Conservation (phyloP, 2,797 vertebrate species). For the Knipowitschia caucasica region DNA sequence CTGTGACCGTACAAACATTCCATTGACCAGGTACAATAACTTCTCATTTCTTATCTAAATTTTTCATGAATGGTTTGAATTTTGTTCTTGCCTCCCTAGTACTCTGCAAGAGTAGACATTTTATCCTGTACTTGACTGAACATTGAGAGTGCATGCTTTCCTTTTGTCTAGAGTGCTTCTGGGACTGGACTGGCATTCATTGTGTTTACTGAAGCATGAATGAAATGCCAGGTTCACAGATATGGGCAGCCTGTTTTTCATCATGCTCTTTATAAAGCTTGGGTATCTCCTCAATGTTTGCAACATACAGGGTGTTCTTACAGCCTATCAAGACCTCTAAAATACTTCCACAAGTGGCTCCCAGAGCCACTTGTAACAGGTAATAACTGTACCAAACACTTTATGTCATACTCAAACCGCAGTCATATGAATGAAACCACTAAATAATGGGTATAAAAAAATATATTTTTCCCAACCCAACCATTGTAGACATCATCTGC, state of each 20-base stretch:
- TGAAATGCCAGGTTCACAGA: constrained; percentile 85
- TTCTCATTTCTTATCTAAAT: not conserved
- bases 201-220: constrained; percentile 85
- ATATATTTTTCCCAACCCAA: too few relatives aligned
- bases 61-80: not conserved
- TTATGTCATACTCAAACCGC: too few relatives aligned
- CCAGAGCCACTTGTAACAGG: constrained; percentile 81
- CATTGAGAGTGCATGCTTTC: not conserved
- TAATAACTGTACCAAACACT: too few relatives aligned
- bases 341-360: constrained; percentile 72
- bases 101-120: not conserved
- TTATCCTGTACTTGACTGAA: constrained; percentile 1
- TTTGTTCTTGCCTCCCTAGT: not conserved
- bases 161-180: constrained; percentile 77
- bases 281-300: constrained; percentile 93
- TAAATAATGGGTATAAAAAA: too few relatives aligned
- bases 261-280: constrained; percentile 89
- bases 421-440: too few relatives aligned
- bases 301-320: constrained; percentile 82
- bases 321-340: constrained; percentile 80
- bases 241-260: constrained; percentile 89
- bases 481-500: constrained; percentile 66
- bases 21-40: constrained; percentile 78
- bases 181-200: constrained; percentile 91
- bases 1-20: constrained; percentile 80